Base-by-base conservation (phyloP, 1,140 invertebrate species). In the Drosophila pseudoananassae region DNA sequence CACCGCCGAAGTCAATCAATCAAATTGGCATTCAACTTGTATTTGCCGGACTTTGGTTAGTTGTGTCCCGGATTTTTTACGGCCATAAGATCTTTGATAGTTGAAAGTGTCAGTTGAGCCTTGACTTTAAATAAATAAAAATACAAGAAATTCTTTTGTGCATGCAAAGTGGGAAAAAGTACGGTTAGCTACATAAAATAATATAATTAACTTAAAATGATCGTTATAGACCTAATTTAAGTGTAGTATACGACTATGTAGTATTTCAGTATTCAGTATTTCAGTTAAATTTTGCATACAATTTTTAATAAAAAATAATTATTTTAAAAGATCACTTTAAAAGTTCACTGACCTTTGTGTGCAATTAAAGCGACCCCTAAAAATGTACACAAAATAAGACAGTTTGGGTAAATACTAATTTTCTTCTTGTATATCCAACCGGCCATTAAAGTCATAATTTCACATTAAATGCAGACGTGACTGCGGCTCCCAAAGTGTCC, bases 391-490 rank as follows among this genome's bases (percentile, higher is more conserved):
- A 58, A 65, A 66, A 47, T 51, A 57, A 25, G 47, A 43, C 68
- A 58, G 59, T 77, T 68, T 70, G 43, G 31, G 1, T 66, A 15
- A 54, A 49, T 46, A 53, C 36, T 54, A 53, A 51, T 45, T 47
- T 50, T 58, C 4, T 15, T 33, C 50, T 52, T 59, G 61, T 50
- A 59, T 54, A 55, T 76, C 71, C 66, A 61, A 61, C 57, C 58
- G 59, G 61, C 56, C 83, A 88, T 89, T 88, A 89, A 83, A 88
- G 84, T 66, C 71, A 88, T 88, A 89, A 83, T 88, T 88, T 83
- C 79, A 73, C 84, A 88, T 88, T 88, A 88, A 88, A 74, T 58
- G 50, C 84, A 88, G 84, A 87, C 83, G 83, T 89, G 83, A 88
- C 83, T 64, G 46, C 76, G 58, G 58, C 50, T 43, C 49, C 15